Evolutionary conservation across 2,113 vertebrate species (phyloP).

Genomic region (Chrysochloris asiatica): DNA sequence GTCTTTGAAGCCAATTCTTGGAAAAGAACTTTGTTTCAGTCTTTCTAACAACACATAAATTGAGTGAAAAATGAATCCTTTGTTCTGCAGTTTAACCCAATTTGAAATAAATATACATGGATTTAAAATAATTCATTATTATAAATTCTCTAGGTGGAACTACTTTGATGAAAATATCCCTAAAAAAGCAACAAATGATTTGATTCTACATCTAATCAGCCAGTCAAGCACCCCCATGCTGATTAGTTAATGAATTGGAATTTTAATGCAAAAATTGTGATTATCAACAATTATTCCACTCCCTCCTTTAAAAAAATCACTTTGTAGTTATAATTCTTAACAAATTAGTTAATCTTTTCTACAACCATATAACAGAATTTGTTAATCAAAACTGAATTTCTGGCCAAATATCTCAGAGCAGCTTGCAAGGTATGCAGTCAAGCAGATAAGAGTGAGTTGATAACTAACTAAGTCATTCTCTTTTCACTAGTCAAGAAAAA

Average conservation of each 20-base stretch:
- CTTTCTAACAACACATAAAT: not conserved
- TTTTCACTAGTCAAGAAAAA: slow-evolving; percentile 26
- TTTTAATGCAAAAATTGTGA: slow-evolving; percentile 75
- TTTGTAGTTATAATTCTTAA: slow-evolving; percentile 72
- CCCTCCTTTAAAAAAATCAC: not conserved
- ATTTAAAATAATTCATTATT: slow-evolving; percentile 69
- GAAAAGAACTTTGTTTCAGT: not conserved
- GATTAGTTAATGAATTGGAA: slow-evolving; percentile 75
- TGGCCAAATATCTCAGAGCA: slow-evolving; percentile 54
- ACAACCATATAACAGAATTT: slow-evolving; percentile 65
- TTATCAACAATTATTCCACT: slow-evolving; percentile 60
- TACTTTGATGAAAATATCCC: slow-evolving; percentile 67
- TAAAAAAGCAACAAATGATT: slow-evolving; percentile 69
- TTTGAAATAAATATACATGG: slow-evolving; percentile 70
- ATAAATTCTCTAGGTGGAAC: slow-evolving; percentile 69
- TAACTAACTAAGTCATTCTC: slow-evolving; percentile 32
- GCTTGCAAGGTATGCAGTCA: slow-evolving; percentile 37
- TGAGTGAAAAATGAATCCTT: slow-evolving; percentile 46
- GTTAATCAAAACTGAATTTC: slow-evolving; percentile 72
- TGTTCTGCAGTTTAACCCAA: slow-evolving; percentile 59
- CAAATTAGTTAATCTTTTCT: slow-evolving; percentile 74
- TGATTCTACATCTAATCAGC: slow-evolving; percentile 73
- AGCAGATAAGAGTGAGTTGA: slow-evolving; percentile 58
- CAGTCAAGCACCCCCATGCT: slow-evolving; percentile 73
- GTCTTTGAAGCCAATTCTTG: not conserved